Percentiles rank a stretch among this genome's conserved stretches.
phyloP scores from a whole-genome alignment of 2,888 invertebrate species.

The Itoplectis maculator region DNA sequence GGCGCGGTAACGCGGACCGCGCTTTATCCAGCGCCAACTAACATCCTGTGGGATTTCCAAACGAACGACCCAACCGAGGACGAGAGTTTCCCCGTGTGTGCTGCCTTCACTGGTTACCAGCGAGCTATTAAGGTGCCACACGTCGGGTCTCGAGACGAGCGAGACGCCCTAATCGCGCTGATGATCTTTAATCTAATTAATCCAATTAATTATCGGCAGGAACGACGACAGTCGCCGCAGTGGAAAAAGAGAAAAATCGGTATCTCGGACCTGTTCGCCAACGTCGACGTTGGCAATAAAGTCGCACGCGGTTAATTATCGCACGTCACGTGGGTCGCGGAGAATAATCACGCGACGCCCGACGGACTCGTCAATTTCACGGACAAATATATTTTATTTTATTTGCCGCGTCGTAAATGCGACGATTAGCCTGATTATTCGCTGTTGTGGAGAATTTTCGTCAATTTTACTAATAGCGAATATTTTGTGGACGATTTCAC shows the following conservation, averaged over 20 bases:
- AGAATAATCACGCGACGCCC: conserved; percentile 58
- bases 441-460: not conserved
- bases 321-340: conserved; percentile 34
- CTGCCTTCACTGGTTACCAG: too few species aligned
- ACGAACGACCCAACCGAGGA: conserved; percentile 30
- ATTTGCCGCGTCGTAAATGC: not conserved
- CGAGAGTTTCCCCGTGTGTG: conserved; percentile 33
- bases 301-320: conserved; percentile 66
- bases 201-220: conserved; percentile 64
- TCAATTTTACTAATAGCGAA: conserved; percentile 3
- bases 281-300: conserved; percentile 61
- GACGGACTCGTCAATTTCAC: conserved; percentile 6
- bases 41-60: conserved; percentile 64
- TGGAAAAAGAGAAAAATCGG: conserved; percentile 43
- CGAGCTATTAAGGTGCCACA: conserved; percentile 1
- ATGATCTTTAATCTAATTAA: conserved; percentile 67
- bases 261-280: conserved; percentile 39
- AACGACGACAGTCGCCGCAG: conserved; percentile 23
- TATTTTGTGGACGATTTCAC: conserved; percentile 6
- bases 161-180: conserved; percentile 62
- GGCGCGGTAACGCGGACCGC: conserved; percentile 79
- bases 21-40: conserved; percentile 37
- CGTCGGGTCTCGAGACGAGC: conserved; percentile 33
- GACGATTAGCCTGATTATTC: conserved; percentile 46
- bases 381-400: conserved; percentile 33